phyloP scores from a whole-genome alignment of 2,113 vertebrate genomes.

The Catharus bicknelli region DNA sequence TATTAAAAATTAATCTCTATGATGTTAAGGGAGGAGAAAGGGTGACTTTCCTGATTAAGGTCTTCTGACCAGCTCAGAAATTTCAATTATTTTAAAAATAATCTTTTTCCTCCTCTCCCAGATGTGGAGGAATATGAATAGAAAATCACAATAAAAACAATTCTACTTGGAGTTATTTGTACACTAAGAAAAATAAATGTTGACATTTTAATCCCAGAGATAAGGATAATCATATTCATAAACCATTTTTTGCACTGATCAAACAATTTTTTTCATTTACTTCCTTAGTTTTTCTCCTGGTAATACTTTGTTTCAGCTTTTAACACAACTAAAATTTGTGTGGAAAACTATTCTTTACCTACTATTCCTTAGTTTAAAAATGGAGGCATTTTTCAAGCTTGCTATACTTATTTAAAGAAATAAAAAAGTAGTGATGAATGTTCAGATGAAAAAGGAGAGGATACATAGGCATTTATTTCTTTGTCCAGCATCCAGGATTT shows the following conservation, averaged over 20 bases:
- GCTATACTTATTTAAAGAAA: neutral
- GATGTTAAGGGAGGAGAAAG: neutral
- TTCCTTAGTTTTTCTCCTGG: neutral
- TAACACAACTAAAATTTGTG: neutral
- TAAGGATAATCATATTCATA: neutral
- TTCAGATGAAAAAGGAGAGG: neutral
- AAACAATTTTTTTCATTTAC: neutral
- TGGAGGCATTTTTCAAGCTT: neutral
- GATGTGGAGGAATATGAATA: neutral
- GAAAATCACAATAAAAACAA: neutral
- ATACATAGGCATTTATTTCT: neutral
- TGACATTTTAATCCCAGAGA: neutral
- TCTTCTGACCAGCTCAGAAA: neutral
- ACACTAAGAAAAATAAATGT: neutral
- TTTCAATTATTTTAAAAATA: neutral
- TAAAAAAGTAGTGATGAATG: neutral
- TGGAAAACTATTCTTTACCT: neutral
- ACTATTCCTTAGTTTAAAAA: neutral
- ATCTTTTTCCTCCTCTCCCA: neutral
- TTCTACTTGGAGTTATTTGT: neutral
- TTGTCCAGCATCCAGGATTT: neutral
- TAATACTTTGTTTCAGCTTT: neutral
- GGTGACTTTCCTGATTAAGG: neutral
- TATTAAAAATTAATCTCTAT: slow-evolving; percentile 21
- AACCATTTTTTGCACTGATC: neutral